These are phyloP conservation scores for Orchesella cincta DNA, from an alignment of 1,140 invertebrate species.

Conservation along the genomic window DNA sequence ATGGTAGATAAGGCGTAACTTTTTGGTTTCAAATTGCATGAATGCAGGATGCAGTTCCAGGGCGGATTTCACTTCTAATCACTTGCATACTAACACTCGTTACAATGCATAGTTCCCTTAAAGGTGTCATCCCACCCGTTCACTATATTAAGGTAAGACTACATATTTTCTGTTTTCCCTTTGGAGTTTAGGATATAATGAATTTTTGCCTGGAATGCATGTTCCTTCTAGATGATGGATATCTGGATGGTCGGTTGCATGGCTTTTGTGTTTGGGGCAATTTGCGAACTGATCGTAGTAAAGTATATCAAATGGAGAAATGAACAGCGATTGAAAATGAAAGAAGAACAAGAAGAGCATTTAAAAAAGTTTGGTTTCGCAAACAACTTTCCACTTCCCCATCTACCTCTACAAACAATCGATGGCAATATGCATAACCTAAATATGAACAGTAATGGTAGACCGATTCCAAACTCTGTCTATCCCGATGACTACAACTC, in stretches of 20 bases:
- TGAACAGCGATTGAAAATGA: neutral
- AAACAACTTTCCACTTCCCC: neutral
- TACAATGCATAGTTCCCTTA: constrained; percentile 33
- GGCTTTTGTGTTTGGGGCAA: constrained; percentile 79
- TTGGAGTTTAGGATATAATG: neutral
- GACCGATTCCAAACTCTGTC: neutral
- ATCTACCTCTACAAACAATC: neutral
- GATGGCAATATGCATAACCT: too few relatives aligned
- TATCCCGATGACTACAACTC: neutral
- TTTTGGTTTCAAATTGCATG: neutral
- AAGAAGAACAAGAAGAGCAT: neutral
- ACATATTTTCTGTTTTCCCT: neutral
- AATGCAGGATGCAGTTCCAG: constrained; percentile 19
- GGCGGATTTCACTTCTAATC: constrained; percentile 34
- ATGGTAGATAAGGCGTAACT: neutral
- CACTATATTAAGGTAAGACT: constrained; percentile 35
- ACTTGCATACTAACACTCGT: constrained; percentile 37
- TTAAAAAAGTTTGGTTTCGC: neutral
- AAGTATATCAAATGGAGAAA: constrained; percentile 56
- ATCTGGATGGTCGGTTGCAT: constrained; percentile 86
- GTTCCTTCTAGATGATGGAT: constrained; percentile 68
- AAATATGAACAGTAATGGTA: neutral
- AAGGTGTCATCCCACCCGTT: constrained; percentile 35
- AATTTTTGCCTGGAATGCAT: neutral
- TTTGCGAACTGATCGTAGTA: constrained; percentile 83